A percentile compares a stretch with the other conserved stretches of the same genome.
Conservation (phyloP, 2,888 invertebrate species). For the Linhomoeus sp. region DNA sequence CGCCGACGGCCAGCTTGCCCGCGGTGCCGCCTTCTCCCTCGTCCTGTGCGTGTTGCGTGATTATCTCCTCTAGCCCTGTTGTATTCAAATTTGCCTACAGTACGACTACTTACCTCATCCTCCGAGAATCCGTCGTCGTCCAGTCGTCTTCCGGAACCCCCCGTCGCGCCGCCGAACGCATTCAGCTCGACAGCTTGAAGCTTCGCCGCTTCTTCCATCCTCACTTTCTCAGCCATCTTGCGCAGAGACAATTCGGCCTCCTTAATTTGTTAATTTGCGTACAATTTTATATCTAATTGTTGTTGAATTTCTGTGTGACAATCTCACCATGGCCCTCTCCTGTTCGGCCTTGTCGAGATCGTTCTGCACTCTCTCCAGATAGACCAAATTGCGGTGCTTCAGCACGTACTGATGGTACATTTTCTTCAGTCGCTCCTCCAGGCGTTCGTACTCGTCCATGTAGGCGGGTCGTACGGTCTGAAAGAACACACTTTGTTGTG, state of each 20-base stretch:
- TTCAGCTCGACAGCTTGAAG: too few relatives aligned
- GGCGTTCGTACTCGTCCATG: slow-evolving; percentile 74
- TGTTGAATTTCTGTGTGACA: slow-evolving; percentile 7
- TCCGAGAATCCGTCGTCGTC: slow-evolving; percentile 28
- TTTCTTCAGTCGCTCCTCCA: slow-evolving; percentile 60
- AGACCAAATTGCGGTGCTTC: slow-evolving; percentile 65
- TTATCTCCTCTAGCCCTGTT: too few relatives aligned
- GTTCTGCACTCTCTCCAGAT: slow-evolving; percentile 63
- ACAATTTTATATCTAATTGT: slow-evolving; percentile 32
- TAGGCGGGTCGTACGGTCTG: slow-evolving; percentile 54
- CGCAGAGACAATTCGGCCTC: slow-evolving; percentile 37
- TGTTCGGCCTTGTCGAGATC: slow-evolving; percentile 56
- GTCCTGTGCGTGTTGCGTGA: too few relatives aligned
- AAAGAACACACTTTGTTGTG: slow-evolving; percentile 7
- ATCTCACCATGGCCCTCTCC: slow-evolving; percentile 47
- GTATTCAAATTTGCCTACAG: too few relatives aligned
- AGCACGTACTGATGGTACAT: slow-evolving; percentile 70
- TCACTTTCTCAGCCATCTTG: slow-evolving; percentile 39
- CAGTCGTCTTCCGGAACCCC: too few relatives aligned
- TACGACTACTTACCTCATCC: slow-evolving; percentile 9
- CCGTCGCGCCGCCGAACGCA: too few relatives aligned
- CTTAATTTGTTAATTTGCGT: slow-evolving; percentile 12
- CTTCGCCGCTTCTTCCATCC: slow-evolving; percentile 32
- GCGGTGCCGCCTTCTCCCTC: too few relatives aligned
- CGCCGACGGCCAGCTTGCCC: background rate